Base-by-base conservation (phyloP, 2,113 vertebrate species). In the Petromus typicus region DNA sequence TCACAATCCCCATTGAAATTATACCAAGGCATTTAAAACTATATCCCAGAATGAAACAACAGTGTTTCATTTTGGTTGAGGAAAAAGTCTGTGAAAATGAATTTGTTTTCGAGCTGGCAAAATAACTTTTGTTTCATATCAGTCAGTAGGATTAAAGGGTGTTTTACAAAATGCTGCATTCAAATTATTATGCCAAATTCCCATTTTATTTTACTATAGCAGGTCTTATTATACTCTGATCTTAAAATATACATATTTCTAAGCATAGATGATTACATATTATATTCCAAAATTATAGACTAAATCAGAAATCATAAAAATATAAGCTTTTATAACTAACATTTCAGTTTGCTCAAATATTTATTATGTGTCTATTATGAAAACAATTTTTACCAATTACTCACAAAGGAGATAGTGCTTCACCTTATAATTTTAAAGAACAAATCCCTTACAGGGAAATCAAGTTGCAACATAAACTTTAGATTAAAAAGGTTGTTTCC, bases 101-200 rank as follows among this genome's bases (percentile, higher is more conserved):
- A 85, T 92, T 45, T 86, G 3, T 94, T 97, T 69, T 86, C 86
- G 96, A 89, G 16, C 22, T 92, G 91, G 73, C 14, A 93, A 91
- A 94, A 89, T 57, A 80, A 86, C 18, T 89, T 91, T 79, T 89
- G 17, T 30, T 56, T 90, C 13, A 5, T 59, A 85, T 78, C 34
- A 91, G 48, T 76, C 22, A 71, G 20, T 51, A 86, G 51, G 17
- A n/a, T 61, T 95, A 91, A 95, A 95, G 51, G 17, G 11, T 76
- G 11, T 59, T 93, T 95, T 66, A 82, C 1, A 91, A 93, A 93
- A 93, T 83, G 16, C 27, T n/a, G 2, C 14, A 89, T 89, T 97
- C 89, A 91, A 95, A 83, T 83, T 85, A 51, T 86, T 96, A 63
- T 20, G 63, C 20, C 67, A 73, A 80, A 59, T 10, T 78, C 51